phyloP scores from a whole-genome alignment of 1,140 invertebrate genomes.

The Drosophila ercepeae region DNA sequence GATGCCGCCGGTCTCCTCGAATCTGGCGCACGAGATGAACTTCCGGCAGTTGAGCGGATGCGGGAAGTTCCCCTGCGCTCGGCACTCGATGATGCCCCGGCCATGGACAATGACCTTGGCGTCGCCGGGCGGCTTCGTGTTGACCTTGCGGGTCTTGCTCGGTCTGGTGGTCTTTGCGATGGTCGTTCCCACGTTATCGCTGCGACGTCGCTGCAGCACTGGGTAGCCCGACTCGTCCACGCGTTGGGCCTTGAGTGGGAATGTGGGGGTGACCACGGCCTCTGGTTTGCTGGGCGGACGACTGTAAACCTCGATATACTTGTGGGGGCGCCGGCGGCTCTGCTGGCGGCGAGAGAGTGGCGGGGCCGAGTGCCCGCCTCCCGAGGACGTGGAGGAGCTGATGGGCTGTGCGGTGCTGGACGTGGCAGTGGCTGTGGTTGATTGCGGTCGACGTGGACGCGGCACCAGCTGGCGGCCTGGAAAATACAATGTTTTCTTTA shows the following conservation, averaged over 20 bases:
- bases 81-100: conserved; percentile 89
- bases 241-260: conserved; percentile 12
- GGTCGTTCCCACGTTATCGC: conserved; percentile 4
- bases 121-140: conserved; percentile 1
- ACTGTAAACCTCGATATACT: conserved; percentile 69
- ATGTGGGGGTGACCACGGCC: conserved; percentile 32
- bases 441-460: conserved; percentile 61
- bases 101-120: conserved; percentile 82
- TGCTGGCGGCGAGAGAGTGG: conserved; percentile 58
- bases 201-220: conserved; percentile 25
- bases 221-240: conserved; percentile 6
- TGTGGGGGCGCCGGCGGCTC: conserved; percentile 68
- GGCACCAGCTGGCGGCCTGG: conserved; percentile 60
- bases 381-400: neutral
- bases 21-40: conserved; percentile 93
- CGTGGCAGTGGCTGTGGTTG: conserved; percentile 21
- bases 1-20: conserved; percentile 88
- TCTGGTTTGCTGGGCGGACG: conserved; percentile 52
- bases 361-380: conserved; percentile 22
- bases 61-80: conserved; percentile 94
- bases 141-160: neutral
- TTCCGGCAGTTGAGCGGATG: conserved; percentile 94
- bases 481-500: too few species aligned
- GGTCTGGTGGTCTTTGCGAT: neutral
- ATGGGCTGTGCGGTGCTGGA: conserved; percentile 9